A percentile compares a stretch with the other conserved stretches of the same genome.
phyloP scores from a whole-genome alignment of 2,797 vertebrate genomes.

The Lophotriccus pileatus region DNA sequence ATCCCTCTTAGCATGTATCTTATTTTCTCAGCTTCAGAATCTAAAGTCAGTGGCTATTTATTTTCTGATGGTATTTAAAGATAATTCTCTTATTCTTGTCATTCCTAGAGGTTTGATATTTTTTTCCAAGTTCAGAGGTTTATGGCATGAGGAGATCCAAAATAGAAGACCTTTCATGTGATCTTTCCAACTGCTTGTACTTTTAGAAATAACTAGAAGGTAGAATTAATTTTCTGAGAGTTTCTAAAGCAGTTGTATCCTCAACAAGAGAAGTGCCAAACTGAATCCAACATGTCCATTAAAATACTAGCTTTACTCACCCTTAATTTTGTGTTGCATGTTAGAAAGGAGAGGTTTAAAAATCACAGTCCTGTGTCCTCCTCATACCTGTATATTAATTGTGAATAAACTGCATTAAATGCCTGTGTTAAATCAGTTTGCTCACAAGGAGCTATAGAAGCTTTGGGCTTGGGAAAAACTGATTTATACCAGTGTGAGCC shows the following conservation, averaged over 20 bases:
- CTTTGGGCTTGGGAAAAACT: not conserved
- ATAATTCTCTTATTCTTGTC: not conserved
- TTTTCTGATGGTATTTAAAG: not conserved
- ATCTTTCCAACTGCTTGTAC: not conserved
- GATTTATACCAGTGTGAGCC: not conserved
- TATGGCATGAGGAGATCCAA: not conserved
- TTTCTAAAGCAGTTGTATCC: not conserved
- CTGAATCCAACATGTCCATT: not conserved
- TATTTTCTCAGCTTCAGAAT: not conserved
- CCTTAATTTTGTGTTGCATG: not conserved
- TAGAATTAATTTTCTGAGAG: conserved; percentile 1
- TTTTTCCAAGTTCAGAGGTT: not conserved
- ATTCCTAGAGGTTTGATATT: not conserved
- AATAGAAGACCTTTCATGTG: not conserved
- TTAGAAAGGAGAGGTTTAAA: not conserved
- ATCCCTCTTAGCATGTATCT: not conserved
- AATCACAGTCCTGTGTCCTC: not conserved
- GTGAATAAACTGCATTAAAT: not conserved
- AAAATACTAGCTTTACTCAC: not conserved
- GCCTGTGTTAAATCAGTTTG: not conserved
- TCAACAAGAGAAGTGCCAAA: not conserved
- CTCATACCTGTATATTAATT: not conserved
- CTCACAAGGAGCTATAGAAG: not conserved
- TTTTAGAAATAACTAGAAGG: conserved; percentile 10
- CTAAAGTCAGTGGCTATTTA: not conserved